These are phyloP conservation scores for Carabus problematicus DNA, from an alignment of 2,888 invertebrate species.

Conservation along the genomic window DNA sequence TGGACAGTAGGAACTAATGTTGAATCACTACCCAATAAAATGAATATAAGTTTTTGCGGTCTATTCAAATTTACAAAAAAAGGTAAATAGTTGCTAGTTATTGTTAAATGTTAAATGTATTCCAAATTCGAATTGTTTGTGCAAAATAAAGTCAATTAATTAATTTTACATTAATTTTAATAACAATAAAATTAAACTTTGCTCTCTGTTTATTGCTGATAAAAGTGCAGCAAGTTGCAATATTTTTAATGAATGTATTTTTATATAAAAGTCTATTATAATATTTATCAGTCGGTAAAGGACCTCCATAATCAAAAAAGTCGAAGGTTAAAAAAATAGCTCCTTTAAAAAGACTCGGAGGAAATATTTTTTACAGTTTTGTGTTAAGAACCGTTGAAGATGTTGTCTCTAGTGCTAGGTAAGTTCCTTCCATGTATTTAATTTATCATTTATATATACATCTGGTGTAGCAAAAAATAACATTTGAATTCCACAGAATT, in stretches of 20 bases:
- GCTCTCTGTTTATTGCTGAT: too few species aligned
- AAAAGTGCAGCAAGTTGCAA: background rate
- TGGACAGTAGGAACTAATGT: too few species aligned
- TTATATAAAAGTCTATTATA: conserved; percentile 4
- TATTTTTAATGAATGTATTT: conserved; percentile 7
- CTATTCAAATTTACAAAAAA: too few species aligned
- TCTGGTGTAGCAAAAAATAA: background rate
- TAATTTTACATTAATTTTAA: too few species aligned
- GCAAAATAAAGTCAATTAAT: too few species aligned
- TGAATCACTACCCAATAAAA: too few species aligned
- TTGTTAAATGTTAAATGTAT: too few species aligned
- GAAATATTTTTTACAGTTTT: conserved; percentile 8
- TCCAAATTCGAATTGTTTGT: too few species aligned
- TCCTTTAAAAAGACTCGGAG: conserved; percentile 20
- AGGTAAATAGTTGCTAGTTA: too few species aligned
- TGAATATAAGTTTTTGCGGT: too few species aligned
- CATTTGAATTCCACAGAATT: background rate
- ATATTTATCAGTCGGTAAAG: conserved; percentile 21
- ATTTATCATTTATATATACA: background rate
- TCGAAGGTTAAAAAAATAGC: conserved; percentile 23
- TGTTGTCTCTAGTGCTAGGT: conserved; percentile 17
- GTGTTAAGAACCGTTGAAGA: conserved; percentile 9
- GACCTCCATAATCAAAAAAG: conserved; percentile 21
- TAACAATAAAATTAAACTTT: too few species aligned
- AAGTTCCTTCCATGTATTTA: conserved; percentile 5